Evolutionary conservation across 2,113 vertebrate species (phyloP), one percentile per base, ranked within the genome.

Genomic region (Pyxicephalus adspersus): DNA sequence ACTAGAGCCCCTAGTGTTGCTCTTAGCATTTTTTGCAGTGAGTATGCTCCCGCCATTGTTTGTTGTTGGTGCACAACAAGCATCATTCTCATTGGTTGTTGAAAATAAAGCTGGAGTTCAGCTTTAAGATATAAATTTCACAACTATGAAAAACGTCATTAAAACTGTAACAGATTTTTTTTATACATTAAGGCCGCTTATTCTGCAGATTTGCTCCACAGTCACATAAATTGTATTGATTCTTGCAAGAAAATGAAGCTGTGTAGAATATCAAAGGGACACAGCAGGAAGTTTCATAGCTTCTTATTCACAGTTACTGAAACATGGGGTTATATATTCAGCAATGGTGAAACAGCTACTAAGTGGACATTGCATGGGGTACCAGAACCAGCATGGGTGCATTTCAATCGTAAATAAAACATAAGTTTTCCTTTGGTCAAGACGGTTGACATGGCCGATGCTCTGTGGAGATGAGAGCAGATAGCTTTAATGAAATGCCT

Each of bases 181-280:
- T 34, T 17, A 54, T 23, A 38, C 78, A 20, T 63, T 63, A 72
- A 26, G 45, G 52, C 66, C 17, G 22, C 34, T 52, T 70, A 71
- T 80, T 57, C 28, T 80, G 15, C 23, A 72, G 63, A 31, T 80
- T 80, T 80, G 54, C 45, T 80, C 18, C 63, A 63, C 67, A 61
- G 78, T 80, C 78, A 71, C 19, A 72, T 66, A 71, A 72, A 80
- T 72, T 61, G 57, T 72, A 80, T 80, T 72, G 78, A 80, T 80
- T 71, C 61, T 52, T 58, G 75, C 45, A 72, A 61, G 78, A 72
- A 72, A 80, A 72, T 80, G 66, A 64, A 80, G 57, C 78, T 80
- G 66, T 80, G 78, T 54, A 34, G 78, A 71, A 80, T 80, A 72
- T 80, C 78, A 80, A 80, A 80, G 67, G 15, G 5, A 80, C 29